Percentiles rank a stretch among this genome's conserved stretches.
Conservation (phyloP, 2,888 invertebrate genomes). For the Microctonus hyperodae region DNA sequence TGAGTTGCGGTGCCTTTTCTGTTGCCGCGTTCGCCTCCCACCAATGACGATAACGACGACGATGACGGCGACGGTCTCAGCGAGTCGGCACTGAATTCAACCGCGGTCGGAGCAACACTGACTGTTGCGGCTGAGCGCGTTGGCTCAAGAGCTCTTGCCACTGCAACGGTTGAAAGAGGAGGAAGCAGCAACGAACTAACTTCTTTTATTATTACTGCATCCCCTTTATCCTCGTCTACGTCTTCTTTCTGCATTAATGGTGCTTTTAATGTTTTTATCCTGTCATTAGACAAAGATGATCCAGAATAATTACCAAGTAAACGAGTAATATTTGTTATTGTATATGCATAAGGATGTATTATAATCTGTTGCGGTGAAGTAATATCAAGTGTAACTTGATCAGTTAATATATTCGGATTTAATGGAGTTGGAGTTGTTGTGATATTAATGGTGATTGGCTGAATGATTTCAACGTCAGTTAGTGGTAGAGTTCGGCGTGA, state of each 20-base stretch:
- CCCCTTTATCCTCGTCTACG: constrained; percentile 17
- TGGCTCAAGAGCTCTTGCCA: constrained; percentile 48
- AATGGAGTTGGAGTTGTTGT: constrained; percentile 18
- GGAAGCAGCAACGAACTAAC: constrained; percentile 34
- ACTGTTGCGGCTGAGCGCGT: constrained; percentile 54
- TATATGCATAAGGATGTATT: constrained; percentile 60
- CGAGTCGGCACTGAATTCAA: constrained; percentile 47
- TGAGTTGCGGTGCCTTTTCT: constrained; percentile 32
- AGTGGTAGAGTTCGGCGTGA: neutral
- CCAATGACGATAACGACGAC: constrained; percentile 35
- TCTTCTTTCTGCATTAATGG: constrained; percentile 15
- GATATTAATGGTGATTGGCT: constrained; percentile 12
- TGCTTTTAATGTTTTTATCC: constrained; percentile 38
- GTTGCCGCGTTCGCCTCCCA: constrained; percentile 48
- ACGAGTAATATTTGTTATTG: constrained; percentile 61
- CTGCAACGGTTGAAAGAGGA: constrained; percentile 46
- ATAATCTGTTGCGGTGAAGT: constrained; percentile 44
- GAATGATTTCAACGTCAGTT: neutral
- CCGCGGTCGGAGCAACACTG: constrained; percentile 61
- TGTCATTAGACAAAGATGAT: constrained; percentile 52
- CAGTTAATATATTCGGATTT: constrained; percentile 21
- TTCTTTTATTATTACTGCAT: constrained; percentile 23
- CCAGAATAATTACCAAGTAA: constrained; percentile 60
- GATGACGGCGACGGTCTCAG: constrained; percentile 5
- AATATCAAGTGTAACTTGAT: constrained; percentile 30